These are phyloP conservation scores for Zingel zingel DNA, from an alignment of 2,113 vertebrate genomes.

Conservation along the genomic window DNA sequence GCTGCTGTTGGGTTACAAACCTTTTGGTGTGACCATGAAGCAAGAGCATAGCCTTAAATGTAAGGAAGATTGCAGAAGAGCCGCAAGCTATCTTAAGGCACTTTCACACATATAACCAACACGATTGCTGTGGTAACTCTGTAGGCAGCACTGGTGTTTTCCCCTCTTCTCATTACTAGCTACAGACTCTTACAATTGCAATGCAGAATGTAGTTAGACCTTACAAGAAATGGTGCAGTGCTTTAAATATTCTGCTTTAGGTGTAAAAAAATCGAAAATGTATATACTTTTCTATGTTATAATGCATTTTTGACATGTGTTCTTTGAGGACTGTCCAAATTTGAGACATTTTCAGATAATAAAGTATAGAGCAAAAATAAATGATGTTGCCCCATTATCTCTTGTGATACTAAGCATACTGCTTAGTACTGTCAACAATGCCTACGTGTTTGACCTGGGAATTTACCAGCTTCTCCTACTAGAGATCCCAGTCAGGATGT, in stretches of 20 bases:
- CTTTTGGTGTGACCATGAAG: neutral
- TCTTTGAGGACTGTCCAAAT: neutral
- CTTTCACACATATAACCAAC: constrained; percentile 32
- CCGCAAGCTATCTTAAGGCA: neutral
- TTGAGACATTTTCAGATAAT: neutral
- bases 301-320: neutral
- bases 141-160: constrained; percentile 1
- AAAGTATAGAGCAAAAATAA: neutral
- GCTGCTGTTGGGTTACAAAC: neutral
- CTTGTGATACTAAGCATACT: neutral
- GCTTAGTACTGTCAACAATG: neutral
- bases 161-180: neutral
- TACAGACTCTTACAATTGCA: neutral
- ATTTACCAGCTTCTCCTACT: neutral
- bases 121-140: neutral
- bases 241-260: neutral
- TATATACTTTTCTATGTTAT: neutral
- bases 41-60: neutral
- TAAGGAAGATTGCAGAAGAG: neutral
- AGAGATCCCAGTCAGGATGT: neutral
- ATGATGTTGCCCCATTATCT: neutral
- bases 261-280: neutral
- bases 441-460: neutral
- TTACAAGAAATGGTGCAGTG: neutral
- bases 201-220: neutral